phyloP scores from a whole-genome alignment of 2,888 invertebrate genomes.

The Erebia palarica region DNA sequence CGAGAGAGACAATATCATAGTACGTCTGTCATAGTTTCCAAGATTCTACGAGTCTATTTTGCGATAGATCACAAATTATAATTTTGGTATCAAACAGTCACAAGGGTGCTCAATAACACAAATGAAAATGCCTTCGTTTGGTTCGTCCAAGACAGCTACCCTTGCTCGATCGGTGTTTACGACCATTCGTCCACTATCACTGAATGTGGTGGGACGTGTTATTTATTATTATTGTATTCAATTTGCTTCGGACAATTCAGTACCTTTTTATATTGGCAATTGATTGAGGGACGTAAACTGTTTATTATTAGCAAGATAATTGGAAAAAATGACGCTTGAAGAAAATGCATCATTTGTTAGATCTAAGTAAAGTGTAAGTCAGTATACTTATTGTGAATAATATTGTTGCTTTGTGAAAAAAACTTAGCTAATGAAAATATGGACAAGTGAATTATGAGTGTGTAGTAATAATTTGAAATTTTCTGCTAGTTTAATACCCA shows the following conservation, averaged over 20 bases:
- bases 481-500: too few relatives aligned
- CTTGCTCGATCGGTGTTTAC: conserved; percentile 24
- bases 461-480: too few relatives aligned
- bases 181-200: conserved; percentile 32
- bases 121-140: conserved; percentile 26
- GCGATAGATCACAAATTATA: too few relatives aligned
- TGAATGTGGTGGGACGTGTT: conserved; percentile 25
- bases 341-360: not conserved
- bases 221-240: conserved; percentile 27
- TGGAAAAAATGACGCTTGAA: not conserved
- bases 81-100: too few relatives aligned
- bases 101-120: conserved; percentile 25
- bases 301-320: not conserved
- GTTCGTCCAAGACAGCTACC: conserved; percentile 12
- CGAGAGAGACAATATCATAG: too few relatives aligned
- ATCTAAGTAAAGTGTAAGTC: too few relatives aligned
- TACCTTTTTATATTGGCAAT: conserved; percentile 8
- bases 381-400: too few relatives aligned
- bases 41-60: too few relatives aligned
- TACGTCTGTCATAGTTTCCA: too few relatives aligned
- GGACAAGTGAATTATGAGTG: too few relatives aligned
- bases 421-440: too few relatives aligned
- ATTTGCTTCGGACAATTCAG: conserved; percentile 17
- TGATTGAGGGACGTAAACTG: conserved; percentile 8
- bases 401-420: too few relatives aligned